Evolutionary conservation across 2,113 vertebrate genomes (phyloP).

Genomic region (Crotalus viridis): DNA sequence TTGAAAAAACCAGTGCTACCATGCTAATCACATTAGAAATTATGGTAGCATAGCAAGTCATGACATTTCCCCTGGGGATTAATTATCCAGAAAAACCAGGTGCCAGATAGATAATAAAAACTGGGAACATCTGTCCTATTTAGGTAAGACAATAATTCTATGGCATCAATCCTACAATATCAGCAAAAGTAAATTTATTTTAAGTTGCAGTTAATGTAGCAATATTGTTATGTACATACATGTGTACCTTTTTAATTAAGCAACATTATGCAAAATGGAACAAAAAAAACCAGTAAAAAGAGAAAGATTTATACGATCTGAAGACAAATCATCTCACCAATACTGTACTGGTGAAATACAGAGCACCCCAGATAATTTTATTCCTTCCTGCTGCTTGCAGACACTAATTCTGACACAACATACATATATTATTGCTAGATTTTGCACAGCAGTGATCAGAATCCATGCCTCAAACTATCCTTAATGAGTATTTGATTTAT

Average conservation of each 20-base stretch:
- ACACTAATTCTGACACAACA: neutral
- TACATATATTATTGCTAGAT: neutral
- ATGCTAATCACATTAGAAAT: neutral
- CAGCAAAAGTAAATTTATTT: neutral
- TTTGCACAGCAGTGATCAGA: neutral
- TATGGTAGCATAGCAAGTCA: neutral
- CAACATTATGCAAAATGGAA: neutral
- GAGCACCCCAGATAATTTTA: neutral
- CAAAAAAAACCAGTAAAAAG: neutral
- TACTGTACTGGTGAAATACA: neutral
- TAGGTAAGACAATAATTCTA: neutral
- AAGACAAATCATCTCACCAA: neutral
- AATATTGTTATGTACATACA: neutral
- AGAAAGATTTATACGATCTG: neutral
- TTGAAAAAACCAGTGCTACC: neutral
- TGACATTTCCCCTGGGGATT: neutral
- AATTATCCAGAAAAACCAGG: neutral
- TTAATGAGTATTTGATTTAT: neutral
- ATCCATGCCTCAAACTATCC: neutral
- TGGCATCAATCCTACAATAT: neutral
- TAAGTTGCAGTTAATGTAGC: neutral
- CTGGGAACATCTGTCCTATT: neutral
- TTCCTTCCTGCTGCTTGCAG: neutral
- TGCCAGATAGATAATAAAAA: neutral
- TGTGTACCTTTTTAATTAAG: neutral